Evolutionary conservation across 2,797 vertebrate genomes (phyloP).

Genomic region (Crenuchus spilurus): DNA sequence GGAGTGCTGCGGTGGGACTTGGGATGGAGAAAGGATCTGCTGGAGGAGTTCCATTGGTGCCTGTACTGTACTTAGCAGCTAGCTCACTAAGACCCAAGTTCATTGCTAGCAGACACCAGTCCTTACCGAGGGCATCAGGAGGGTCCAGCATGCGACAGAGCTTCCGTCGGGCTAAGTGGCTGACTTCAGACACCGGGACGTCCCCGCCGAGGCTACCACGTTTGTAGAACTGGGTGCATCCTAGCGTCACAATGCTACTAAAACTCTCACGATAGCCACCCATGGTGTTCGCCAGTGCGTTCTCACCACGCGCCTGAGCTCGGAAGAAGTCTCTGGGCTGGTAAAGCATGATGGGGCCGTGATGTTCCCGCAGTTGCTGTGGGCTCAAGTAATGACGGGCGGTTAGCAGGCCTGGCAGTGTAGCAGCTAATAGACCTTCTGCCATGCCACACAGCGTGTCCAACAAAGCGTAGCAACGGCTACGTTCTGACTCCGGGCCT

Average conservation of each 20-base stretch:
- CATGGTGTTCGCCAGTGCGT: constrained; percentile 93
- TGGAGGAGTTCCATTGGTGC: constrained; percentile 75
- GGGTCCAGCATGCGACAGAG: constrained; percentile 94
- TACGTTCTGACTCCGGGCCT: constrained; percentile 86
- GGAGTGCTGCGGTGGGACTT: constrained; percentile 90
- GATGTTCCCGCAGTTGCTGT: constrained; percentile 93
- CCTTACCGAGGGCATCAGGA: constrained; percentile 94
- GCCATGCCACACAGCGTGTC: constrained; percentile 93
- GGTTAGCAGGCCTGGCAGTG: constrained; percentile 89
- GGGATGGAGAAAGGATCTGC: constrained; percentile 64
- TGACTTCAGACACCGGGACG: constrained; percentile 87
- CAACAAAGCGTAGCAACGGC: constrained; percentile 90
- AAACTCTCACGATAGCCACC: constrained; percentile 96
- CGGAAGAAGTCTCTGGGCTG: constrained; percentile 95
- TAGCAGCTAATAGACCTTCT: constrained; percentile 90
- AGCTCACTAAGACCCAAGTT: constrained; percentile 93
- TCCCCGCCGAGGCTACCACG: constrained; percentile 88
- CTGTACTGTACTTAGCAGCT: constrained; percentile 88
- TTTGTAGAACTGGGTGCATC: constrained; percentile 90
- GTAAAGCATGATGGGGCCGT: constrained; percentile 95
- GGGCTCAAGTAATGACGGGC: constrained; percentile 95
- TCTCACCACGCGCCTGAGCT: constrained; percentile 89
- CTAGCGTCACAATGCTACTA: constrained; percentile 91
- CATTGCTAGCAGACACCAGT: constrained; percentile 99
- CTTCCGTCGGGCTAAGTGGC: constrained; percentile 87